Evolutionary conservation across 2,888 invertebrate species (phyloP), one percentile per base, ranked within the genome.

Genomic region (Drosophila gaucha): DNA sequence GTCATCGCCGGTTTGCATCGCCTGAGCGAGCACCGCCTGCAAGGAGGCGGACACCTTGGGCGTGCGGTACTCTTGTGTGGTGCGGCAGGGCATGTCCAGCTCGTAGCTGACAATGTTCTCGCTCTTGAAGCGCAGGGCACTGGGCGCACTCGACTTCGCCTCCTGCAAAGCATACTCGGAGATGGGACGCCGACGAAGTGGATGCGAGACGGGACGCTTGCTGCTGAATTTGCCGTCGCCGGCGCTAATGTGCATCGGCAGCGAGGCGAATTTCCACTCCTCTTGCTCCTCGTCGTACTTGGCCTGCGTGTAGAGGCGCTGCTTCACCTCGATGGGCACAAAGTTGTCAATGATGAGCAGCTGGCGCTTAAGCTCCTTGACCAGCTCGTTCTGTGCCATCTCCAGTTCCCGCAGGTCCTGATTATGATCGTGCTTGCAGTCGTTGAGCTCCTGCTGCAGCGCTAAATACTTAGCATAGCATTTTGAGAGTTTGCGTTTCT

Each of bases 391-490:
- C 91, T 97, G 96, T 1, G 96, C 95, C 91, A 96, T 96, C 92
- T 99, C 98, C 73, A 97, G 93, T 87, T 99, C 98, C 85, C 98
- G 95, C 56, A 99, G 93, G 91, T 99, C 98, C 67, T 95, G 94
- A 88, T 97, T 96, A 92, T 98, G 98, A 87, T 97, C 97, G 89
- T 97, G 97, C 62, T 95, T 95, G 52, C 95, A 94, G 89, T 97
- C 97, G 69, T 94, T 94, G 9, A 97, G 94, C 89, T 97, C 97
- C 88, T 95, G 95, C 79, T 96, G 91, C n/a, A 91, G 73, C 0
- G 91, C 91, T 90, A 96, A 94, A 89, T 96, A 94, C 92, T 98
- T 98, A 14, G 95, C 94, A 89, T 97, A 96, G 89, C 99, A 94
- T 92, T 98, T 97, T 89, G 97, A 97, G 55, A 99, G 92, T 91